Base-by-base conservation (phyloP, 2,797 vertebrate genomes). In the Sternotherus odoratus region DNA sequence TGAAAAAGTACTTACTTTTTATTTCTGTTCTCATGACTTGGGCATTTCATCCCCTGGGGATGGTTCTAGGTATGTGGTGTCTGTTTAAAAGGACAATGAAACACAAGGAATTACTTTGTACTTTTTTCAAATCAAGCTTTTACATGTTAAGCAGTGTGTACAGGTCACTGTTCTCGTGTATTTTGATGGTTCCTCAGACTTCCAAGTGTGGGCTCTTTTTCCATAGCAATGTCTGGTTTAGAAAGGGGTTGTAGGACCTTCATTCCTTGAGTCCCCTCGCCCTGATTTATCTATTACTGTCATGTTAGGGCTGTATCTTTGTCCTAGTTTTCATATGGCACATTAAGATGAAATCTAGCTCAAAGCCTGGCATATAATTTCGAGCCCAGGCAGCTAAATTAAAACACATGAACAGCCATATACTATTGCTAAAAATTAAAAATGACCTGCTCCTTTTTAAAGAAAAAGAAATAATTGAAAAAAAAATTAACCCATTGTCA, bases 31-130 rank as follows among this genome's bases (percentile, higher is more conserved):
- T 78, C 79, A 77, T 50, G 39, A 48, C 49, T 57, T 39, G 53
- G 80, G 23, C 83, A 95, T 89, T 89, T 95, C 8, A 86, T 89
- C 92, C 91, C 91, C 88, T 95, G 86, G 79, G 53, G 50, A 88
- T 51, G 85, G 24, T 93, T 95, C 77, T 92, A 60, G 57, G 26
- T 60, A 30, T 3, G 30, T 60, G 30, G n/a, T 66, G 33, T 66
- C n/a, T 66, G n/a, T 66, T 36, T 66, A 87, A 88, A 75, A 26
- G 82, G 28, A 21, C 43, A 74, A 74, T 15, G 11, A 74, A 8
- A 43, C 11, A 69, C 39, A 4, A 5, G 7, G 39, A 23, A 46
- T 72, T 74, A 46, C 72, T 16, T 28, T 28, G 26, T 72, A 12
- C 13, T 60, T 63, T 72, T 43, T 72, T 46, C 43, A 74, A 15